phyloP scores from a whole-genome alignment of 2,797 vertebrate species.

The Myioborus melanocephalus region DNA sequence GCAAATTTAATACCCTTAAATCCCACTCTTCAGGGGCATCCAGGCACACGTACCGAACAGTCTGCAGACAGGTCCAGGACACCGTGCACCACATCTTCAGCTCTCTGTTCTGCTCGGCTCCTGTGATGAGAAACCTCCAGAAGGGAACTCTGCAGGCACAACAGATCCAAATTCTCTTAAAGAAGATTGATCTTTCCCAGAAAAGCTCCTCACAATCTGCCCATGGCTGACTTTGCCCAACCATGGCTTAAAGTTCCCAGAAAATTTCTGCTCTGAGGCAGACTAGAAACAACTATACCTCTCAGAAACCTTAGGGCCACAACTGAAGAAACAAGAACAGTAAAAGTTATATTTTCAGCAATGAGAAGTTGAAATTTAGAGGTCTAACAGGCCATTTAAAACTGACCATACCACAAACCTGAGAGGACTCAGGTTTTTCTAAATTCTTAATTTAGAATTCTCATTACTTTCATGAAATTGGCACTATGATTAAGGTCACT shows the following conservation, averaged over 20 bases:
- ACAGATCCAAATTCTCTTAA: background rate
- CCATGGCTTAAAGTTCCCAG: accelerated
- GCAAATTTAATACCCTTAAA: background rate
- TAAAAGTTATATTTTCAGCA: background rate
- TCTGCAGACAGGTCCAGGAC: slow-evolving; percentile 97
- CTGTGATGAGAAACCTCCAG: slow-evolving; percentile 97
- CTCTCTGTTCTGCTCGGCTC: slow-evolving; percentile 95
- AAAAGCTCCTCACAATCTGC: background rate
- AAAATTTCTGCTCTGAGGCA: background rate
- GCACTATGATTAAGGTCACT: background rate
- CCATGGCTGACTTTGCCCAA: background rate
- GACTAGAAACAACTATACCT: background rate
- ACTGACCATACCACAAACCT: background rate
- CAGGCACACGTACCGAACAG: slow-evolving; percentile 80
- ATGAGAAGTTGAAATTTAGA: background rate
- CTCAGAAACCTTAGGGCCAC: background rate
- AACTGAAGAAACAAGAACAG: background rate
- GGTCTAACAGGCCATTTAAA: background rate
- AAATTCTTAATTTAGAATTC: background rate
- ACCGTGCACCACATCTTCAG: slow-evolving; percentile 99
- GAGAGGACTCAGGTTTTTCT: background rate
- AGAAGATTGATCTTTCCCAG: background rate
- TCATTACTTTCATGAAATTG: background rate
- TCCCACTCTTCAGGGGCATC: background rate
- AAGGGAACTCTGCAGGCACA: slow-evolving; percentile 87